phyloP scores from a whole-genome alignment of 2,888 invertebrate genomes.

The Pegoplata infirma region DNA sequence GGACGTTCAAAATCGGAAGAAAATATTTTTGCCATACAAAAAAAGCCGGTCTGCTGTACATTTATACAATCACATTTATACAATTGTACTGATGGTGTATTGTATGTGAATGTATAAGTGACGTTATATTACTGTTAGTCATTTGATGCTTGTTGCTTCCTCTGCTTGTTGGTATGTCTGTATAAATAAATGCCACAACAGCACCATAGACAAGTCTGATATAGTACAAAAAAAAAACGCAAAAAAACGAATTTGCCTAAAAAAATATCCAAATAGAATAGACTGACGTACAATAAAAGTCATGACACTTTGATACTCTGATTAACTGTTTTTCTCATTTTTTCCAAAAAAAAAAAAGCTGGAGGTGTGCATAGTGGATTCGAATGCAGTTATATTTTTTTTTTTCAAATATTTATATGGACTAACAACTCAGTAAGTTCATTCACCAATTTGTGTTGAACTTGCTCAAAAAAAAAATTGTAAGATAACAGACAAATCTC shows the following conservation, averaged over 20 bases:
- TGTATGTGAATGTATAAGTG: not conserved
- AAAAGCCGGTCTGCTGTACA: too few relatives aligned
- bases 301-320: constrained; percentile 35
- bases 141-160: constrained; percentile 48
- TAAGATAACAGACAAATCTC: too few relatives aligned
- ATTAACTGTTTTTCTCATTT: constrained; percentile 16
- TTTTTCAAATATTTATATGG: too few relatives aligned
- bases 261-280: constrained; percentile 48
- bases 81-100: not conserved
- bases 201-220: constrained; percentile 14
- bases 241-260: constrained; percentile 12
- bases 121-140: constrained; percentile 30
- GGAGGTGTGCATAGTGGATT: not conserved
- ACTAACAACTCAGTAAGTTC: too few relatives aligned
- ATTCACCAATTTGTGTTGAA: too few relatives aligned
- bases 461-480: too few relatives aligned
- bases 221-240: constrained; percentile 8
- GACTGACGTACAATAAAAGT: constrained; percentile 43
- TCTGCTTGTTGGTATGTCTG: not conserved
- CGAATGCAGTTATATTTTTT: not conserved
- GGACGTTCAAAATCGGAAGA: too few relatives aligned
- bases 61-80: too few relatives aligned
- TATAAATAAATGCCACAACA: not conserved
- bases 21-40: too few relatives aligned
- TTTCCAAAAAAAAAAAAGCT: not conserved